These are phyloP conservation scores for Platysternon megacephalum DNA, from an alignment of 2,113 vertebrate species.

Conservation along the genomic window DNA sequence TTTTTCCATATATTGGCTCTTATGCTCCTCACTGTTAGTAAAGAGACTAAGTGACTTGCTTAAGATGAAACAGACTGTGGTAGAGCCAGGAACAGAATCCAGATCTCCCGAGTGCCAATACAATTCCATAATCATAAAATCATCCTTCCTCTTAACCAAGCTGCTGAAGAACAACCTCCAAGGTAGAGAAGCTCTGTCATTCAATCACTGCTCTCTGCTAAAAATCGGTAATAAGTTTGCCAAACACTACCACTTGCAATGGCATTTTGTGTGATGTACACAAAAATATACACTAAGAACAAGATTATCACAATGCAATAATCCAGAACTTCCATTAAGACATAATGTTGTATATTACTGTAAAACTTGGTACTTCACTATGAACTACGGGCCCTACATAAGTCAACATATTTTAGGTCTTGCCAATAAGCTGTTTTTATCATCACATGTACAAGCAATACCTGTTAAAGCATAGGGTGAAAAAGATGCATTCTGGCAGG, in stretches of 20 bases:
- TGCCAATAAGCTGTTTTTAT: neutral
- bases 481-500: neutral
- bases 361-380: neutral
- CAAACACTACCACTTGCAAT: neutral
- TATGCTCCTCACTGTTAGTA: neutral
- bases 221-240: neutral
- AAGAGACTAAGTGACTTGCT: neutral
- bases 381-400: neutral
- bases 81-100: neutral
- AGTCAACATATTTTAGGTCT: neutral
- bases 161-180: neutral
- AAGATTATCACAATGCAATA: neutral
- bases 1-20: neutral
- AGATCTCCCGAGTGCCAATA: neutral
- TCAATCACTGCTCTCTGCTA: neutral
- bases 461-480: neutral
- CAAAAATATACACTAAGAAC: neutral
- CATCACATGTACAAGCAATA: neutral
- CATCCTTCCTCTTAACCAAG: neutral
- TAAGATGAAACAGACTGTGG: neutral
- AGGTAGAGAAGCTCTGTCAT: neutral
- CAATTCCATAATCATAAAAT: neutral
- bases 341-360: neutral
- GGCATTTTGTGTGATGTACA: neutral
- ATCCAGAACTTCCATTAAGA: neutral